phyloP scores from a whole-genome alignment of 2,797 vertebrate genomes.

The Martes flavigula region DNA sequence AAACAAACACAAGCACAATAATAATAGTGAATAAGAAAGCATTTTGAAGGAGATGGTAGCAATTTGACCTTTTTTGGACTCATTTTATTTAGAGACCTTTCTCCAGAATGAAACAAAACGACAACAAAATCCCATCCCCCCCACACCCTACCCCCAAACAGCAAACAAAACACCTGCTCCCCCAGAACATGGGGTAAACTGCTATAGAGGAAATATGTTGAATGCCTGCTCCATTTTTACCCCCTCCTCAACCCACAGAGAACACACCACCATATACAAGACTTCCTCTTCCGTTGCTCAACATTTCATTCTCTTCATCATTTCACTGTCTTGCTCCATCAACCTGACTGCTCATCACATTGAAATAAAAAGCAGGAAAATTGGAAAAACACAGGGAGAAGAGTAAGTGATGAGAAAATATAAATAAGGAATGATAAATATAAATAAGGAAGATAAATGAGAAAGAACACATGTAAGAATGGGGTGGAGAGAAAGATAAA shows the following conservation, averaged over 20 bases:
- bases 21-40: background rate
- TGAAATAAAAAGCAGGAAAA: constrained; percentile 4
- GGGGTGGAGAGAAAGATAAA: background rate
- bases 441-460: background rate
- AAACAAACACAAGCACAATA: background rate
- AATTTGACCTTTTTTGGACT: background rate
- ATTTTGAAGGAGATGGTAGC: background rate
- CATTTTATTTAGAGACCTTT: background rate
- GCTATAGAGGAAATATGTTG: background rate
- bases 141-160: background rate
- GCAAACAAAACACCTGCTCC: background rate
- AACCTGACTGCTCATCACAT: background rate
- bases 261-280: no score
- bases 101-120: background rate
- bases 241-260: background rate
- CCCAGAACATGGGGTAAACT: background rate
- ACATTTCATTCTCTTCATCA: background rate
- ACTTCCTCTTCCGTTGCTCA: background rate
- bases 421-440: background rate
- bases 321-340: background rate
- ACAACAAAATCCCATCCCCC: background rate
- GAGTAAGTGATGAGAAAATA: background rate
- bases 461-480: background rate
- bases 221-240: background rate
- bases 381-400: background rate